These are phyloP conservation scores for Stenoptilia bipunctidactyla DNA, from an alignment of 2,888 invertebrate genomes.

Conservation along the genomic window DNA sequence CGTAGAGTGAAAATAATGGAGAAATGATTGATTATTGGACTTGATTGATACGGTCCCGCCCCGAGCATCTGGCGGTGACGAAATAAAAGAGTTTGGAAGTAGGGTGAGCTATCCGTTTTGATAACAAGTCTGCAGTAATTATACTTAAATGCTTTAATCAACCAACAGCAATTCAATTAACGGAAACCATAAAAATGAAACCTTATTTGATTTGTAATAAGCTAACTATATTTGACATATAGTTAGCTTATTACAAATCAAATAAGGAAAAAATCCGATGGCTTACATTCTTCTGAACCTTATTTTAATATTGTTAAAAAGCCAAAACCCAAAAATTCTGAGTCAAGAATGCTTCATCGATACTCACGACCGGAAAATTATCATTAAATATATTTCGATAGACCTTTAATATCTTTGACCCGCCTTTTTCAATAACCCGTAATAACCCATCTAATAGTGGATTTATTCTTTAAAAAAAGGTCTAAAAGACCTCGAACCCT, in stretches of 20 bases:
- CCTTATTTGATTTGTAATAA: no score
- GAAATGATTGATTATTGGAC: not conserved
- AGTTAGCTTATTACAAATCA: no score
- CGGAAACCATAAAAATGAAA: no score
- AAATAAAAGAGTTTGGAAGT: no score
- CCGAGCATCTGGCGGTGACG: no score
- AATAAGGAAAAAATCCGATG: no score
- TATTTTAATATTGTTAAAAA: conserved; percentile 8
- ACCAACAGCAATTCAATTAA: no score
- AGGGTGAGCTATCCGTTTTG: no score
- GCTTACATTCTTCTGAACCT: no score
- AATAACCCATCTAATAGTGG: conserved; percentile 23
- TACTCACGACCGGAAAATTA: conserved; percentile 62
- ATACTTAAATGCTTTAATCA: no score
- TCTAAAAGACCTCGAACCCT: not conserved
- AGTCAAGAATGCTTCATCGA: conserved; percentile 49
- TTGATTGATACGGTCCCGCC: conserved; percentile 1
- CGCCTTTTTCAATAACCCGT: conserved; percentile 30
- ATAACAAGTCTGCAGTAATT: no score
- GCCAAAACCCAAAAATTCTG: conserved; percentile 14
- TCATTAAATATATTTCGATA: conserved; percentile 56
- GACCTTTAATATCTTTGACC: conserved; percentile 36
- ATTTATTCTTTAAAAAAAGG: conserved; percentile 7
- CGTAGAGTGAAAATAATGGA: not conserved
- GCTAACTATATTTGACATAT: no score